Percentiles rank a stretch among this genome's conserved stretches.
Conservation (phyloP, 2,113 vertebrate genomes). For the Gasterosteus aculeatus region DNA sequence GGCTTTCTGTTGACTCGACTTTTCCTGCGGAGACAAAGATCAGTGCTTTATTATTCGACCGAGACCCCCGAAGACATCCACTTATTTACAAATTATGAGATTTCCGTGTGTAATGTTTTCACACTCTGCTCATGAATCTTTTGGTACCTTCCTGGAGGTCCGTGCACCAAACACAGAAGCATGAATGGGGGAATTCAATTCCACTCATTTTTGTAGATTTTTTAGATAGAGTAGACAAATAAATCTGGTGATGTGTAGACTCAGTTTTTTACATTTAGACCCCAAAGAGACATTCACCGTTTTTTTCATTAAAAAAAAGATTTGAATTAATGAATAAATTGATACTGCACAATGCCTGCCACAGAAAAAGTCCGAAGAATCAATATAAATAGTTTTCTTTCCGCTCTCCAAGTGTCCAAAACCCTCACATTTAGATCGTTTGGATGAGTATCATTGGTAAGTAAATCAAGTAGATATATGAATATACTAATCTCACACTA, state of each 20-base stretch:
- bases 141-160: slow-evolving; percentile 9
- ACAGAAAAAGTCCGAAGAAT: background rate
- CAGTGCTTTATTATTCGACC: background rate
- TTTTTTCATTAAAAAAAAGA: background rate
- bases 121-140: slow-evolving; percentile 23
- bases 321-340: background rate
- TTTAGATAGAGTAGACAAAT: background rate
- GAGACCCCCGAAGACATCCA: background rate
- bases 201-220: background rate
- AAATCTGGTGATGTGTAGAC: background rate
- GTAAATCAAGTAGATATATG: background rate
- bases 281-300: background rate
- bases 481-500: background rate
- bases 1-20: slow-evolving; percentile 65
- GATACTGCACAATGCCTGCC: background rate
- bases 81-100: slow-evolving; percentile 5
- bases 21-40: slow-evolving; percentile 65
- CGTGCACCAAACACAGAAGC: slow-evolving; percentile 8
- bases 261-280: background rate
- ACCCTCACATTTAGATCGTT: background rate
- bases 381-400: background rate
- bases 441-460: background rate
- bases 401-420: background rate
- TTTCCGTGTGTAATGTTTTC: slow-evolving; percentile 23
- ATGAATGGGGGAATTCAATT: background rate